Base-by-base conservation (phyloP, 2,888 invertebrate species). In the Strigamia transsilvanica region DNA sequence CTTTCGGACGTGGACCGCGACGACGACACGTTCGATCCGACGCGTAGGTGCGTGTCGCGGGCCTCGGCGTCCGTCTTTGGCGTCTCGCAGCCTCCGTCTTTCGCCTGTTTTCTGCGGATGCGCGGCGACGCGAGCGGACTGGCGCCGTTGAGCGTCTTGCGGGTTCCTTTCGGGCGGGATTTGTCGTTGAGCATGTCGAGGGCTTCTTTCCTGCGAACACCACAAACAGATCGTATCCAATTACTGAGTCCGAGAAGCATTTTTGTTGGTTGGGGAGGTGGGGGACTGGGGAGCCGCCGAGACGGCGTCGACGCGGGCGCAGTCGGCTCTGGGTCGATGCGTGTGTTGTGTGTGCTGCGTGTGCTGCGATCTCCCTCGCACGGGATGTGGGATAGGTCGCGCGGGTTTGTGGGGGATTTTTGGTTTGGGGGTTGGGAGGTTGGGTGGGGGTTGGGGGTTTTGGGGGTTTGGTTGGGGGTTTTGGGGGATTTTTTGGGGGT, bases 101-200 rank as follows among this genome's bases (percentile, higher is more conserved):
- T 38, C 38, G 7, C 38, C 13, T 23, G 78, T 27, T 78, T 38
- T 15, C 32, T 15, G 78, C 78, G 78, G n/a, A 38, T 78, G 3
- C 78, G 32, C 5, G 78, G 78, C 3, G 78, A 78, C 3, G 34
- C 78, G 2, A 78, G 12, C 15, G 78, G 78, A n/a, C 78, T 78
- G n/a, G 13, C 32, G 21, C 78, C 78, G n/a, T 78, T 78, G 32
- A 38, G n/a, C 7, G 34, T 38, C 61, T 61, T 61, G 4, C 61
- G 18, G 10, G 18, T 18, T 1, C 9, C 61, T 88, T 80, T 92
- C 66, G 93, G 91, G 51, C 93, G 93, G 2, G 94, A 94, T 85
- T 94, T 89, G 88, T 94, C 94, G 87, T 93, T 93, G 80, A 95
- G 89, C 93, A 94, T 93, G 85, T 94, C 94, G 83, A 94, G 92